phyloP scores from a whole-genome alignment of 2,888 invertebrate genomes.

The Eucriotettix oculatus region DNA sequence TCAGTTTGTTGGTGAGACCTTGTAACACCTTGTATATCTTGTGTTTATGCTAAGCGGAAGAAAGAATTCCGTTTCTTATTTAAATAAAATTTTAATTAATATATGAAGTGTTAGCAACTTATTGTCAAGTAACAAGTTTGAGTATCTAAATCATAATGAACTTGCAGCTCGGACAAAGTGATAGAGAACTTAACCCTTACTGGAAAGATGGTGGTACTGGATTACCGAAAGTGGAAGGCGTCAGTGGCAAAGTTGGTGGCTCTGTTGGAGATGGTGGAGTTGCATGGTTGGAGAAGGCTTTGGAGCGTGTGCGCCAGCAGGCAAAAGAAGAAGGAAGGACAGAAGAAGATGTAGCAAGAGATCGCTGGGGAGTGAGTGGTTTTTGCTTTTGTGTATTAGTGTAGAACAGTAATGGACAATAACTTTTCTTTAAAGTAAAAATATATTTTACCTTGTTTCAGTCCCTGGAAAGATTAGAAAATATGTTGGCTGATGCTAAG shows the following conservation, averaged over 20 bases:
- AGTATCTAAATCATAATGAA: not conserved
- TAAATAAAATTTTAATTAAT: too few relatives aligned
- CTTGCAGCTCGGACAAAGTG: constrained; percentile 47
- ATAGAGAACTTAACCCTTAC: constrained; percentile 74
- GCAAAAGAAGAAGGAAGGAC: constrained; percentile 32
- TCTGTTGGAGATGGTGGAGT: constrained; percentile 32
- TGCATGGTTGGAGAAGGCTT: constrained; percentile 35
- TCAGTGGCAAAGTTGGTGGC: constrained; percentile 5
- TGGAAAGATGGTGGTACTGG: constrained; percentile 85
- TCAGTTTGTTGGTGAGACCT: too few relatives aligned
- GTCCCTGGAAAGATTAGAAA: constrained; percentile 32
- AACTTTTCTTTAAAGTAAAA: not conserved
- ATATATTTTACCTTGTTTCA: constrained; percentile 18
- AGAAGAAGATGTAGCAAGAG: constrained; percentile 37
- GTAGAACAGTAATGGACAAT: not conserved
- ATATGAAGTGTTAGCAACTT: too few relatives aligned
- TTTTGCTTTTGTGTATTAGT: not conserved
- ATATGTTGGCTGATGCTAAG: constrained; percentile 33
- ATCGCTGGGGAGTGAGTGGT: constrained; percentile 36
- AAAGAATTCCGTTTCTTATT: too few relatives aligned
- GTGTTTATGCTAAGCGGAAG: too few relatives aligned
- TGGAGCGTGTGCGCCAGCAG: constrained; percentile 34
- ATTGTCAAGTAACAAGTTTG: too few relatives aligned
- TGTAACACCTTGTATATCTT: too few relatives aligned
- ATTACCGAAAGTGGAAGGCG: constrained; percentile 34